Evolutionary conservation across 1,140 invertebrate genomes (phyloP), one percentile per base, ranked within the genome.

Genomic region (Cydia splendana): DNA sequence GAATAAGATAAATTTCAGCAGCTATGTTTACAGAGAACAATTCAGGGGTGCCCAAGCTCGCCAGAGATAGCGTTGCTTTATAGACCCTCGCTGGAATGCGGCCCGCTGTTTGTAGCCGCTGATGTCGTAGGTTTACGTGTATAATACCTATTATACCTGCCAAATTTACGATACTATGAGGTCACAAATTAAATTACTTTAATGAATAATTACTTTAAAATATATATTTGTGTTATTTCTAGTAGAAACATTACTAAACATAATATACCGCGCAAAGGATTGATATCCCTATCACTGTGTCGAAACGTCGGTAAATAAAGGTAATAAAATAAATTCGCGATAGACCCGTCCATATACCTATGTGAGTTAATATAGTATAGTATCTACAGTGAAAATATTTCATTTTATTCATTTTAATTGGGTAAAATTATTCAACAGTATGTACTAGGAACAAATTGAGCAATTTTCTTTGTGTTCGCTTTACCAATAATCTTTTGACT

Each of bases 51-150:
- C 67, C 67, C 67, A 71, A 71, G 67, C 67, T 38, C 30, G 67
- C 67, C 65, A 38, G 67, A 71, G 67, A 71, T 71, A 71, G 67
- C 67, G 67, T 18, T 71, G 34, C 67, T 71, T 71, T 71, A 71
- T 71, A 18, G 30, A 71, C 34, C n/a, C 20, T 5, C 30, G 67
- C n/a, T 71, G 67, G 67, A 71, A 71, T 71, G 67, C 67, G 67
- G 67, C 67, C 67, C 67, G 67, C 6, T 10, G 67, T 71, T 71
- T 71, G n/a, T 38, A 71, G 67, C 65, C 4, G 12, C 65, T 69
- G 65, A 57, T 0, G 10, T 18, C n/a, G n/a, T 12, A 24, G 57
- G 20, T 24, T 18, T 24, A 62, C 18, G n/a, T 62, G 20, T 10
- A 53, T 53, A 13, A 53, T 53, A 53, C n/a, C 15, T 53, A n/a